A percentile compares a stretch with the other conserved stretches of the same genome.
phyloP scores from a whole-genome alignment of 2,888 invertebrate species.

The Dryobotodes eremita region DNA sequence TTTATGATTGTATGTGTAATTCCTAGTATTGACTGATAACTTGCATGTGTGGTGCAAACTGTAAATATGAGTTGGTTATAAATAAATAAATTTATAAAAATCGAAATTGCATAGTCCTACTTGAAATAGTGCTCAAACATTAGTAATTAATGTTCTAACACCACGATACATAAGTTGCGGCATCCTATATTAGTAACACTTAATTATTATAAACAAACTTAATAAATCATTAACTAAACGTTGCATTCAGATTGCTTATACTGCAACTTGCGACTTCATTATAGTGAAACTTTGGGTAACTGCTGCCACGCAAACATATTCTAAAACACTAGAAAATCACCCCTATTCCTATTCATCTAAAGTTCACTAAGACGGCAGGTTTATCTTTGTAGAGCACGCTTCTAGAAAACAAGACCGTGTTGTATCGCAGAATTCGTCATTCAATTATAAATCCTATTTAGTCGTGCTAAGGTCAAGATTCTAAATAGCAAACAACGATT shows the following conservation, averaged over 20 bases:
- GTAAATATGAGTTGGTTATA: too few species aligned
- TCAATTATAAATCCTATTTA: slow-evolving; percentile 13
- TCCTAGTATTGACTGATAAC: too few species aligned
- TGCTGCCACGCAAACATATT: slow-evolving; percentile 10
- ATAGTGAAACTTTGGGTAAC: slow-evolving; percentile 64
- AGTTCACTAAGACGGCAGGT: slow-evolving; percentile 9
- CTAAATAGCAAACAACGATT: neutral
- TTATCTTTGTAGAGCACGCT: slow-evolving; percentile 18
- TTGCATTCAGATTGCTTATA: slow-evolving; percentile 61
- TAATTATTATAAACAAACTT: slow-evolving; percentile 47
- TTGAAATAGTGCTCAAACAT: neutral
- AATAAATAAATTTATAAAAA: too few species aligned
- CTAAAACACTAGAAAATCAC: slow-evolving; percentile 4
- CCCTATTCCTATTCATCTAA: fast-evolving
- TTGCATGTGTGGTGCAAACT: too few species aligned
- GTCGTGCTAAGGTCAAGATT: slow-evolving; percentile 10
- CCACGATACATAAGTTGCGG: slow-evolving; percentile 3
- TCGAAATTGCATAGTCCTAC: neutral
- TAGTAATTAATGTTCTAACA: neutral
- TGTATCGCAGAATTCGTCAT: slow-evolving; percentile 33
- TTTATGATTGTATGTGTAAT: too few species aligned
- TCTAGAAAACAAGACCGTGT: slow-evolving; percentile 47
- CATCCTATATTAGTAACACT: neutral
- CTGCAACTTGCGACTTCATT: slow-evolving; percentile 73
- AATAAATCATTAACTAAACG: slow-evolving; percentile 66